Base-by-base conservation (phyloP, 2,888 invertebrate genomes). In the Rhagonycha fulva region DNA sequence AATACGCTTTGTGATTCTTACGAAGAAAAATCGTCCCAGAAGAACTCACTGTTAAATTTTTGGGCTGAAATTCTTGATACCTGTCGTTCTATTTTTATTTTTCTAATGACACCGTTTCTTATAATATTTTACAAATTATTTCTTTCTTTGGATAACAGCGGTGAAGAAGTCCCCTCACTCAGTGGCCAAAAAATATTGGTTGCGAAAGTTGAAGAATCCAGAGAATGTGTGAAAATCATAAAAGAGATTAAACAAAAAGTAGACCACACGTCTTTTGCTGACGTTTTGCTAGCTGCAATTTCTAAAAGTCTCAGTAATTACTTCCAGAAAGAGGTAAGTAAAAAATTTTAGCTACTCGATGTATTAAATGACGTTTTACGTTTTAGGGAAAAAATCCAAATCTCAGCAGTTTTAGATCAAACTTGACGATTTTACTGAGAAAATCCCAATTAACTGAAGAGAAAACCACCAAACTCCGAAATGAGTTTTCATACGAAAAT, bases 241-340 rank as follows among this genome's bases (percentile, higher is more conserved):
- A 68, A 68, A 12, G 26, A 5, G 3, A 10, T 71, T 7, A 71
- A 62, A 23, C 5, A 7, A 2, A 69, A 62, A 23, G 10, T 62
- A 9, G 4, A 62, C 0, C 14, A n/a, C 9, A 10, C 69, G 3
- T 28, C 69, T 0, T 74, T 74, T 26, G 11, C 26, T 24, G 63
- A 74, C 12, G 11, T 74, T 26, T 4, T 74, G 14, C 5, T 63
- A 2, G 69, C 32, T 47, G 68, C 74, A 9, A 10, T 69, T 63
- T 69, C 74, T 24, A 47, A 62, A 19, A 63, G 74, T 19, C 14
- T 74, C 4, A 14, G 23, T 19, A 63, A 74, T 7, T 74, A 74
- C 32, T 74, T 71, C 23, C 10, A 66, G 24, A 63, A 71, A 66
- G 47, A 26, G 12, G 11, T 32, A 1, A 12, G 12, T 5, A 9